Percentiles rank a stretch among this genome's conserved stretches.
Conservation (phyloP, 92 coral and sea anemone genomes). For the Palythoa grandis region DNA sequence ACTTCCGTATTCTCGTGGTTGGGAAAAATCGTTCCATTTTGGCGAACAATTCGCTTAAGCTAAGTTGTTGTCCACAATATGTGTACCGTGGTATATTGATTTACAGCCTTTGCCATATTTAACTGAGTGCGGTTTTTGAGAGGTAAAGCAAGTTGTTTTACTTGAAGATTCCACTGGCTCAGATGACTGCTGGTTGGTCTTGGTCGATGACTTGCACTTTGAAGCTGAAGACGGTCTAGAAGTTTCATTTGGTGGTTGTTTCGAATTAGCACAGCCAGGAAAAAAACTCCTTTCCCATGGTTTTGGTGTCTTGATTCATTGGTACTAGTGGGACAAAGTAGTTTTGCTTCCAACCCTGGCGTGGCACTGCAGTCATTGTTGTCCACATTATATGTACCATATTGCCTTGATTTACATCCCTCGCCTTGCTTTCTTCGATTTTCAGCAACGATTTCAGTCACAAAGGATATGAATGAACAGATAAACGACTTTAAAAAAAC, state of each 20-base stretch:
- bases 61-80: neutral
- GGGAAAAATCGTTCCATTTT: neutral
- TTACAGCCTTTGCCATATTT: neutral
- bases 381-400: constrained; percentile 43
- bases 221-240: neutral
- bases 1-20: neutral
- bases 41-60: neutral
- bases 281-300: neutral
- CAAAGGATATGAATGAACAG: no score
- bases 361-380: constrained; percentile 6
- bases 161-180: neutral
- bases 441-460: no score
- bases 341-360: constrained; percentile 44
- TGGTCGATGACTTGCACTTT: neutral
- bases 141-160: neutral
- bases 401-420: neutral
- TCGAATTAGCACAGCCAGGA: neutral
- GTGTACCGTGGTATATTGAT: neutral
- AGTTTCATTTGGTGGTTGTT: neutral
- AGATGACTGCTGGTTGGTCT: neutral
- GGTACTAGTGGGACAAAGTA: constrained; percentile 34
- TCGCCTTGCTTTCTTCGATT: neutral
- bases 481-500: no score
- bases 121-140: neutral
- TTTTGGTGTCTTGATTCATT: neutral